phyloP scores from a whole-genome alignment of 2,888 invertebrate genomes.

The Proisotoma minuta region DNA sequence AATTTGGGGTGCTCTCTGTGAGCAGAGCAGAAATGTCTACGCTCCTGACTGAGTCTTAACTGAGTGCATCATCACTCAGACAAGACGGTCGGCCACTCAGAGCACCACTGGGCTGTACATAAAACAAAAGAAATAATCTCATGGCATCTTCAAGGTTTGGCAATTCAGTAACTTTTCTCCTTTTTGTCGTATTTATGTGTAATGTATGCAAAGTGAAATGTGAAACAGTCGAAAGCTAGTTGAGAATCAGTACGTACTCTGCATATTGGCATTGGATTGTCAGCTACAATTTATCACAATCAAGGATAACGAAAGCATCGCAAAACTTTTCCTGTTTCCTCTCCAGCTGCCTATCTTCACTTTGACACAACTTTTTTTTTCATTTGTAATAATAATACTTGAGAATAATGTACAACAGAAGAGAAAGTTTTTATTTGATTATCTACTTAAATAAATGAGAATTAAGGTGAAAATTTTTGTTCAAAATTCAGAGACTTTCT shows the following conservation, averaged over 20 bases:
- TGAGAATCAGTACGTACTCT: not conserved
- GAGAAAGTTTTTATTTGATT: too few relatives aligned
- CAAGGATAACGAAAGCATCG: slow-evolving; percentile 3
- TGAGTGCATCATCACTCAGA: too few relatives aligned
- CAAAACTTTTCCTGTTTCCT: not conserved
- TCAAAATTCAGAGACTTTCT: too few relatives aligned
- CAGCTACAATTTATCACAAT: slow-evolving; percentile 4
- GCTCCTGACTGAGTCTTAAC: too few relatives aligned
- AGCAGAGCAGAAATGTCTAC: too few relatives aligned
- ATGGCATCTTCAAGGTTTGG: not conserved
- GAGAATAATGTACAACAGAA: too few relatives aligned
- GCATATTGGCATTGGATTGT: slow-evolving; percentile 3
- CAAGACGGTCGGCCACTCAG: not conserved
- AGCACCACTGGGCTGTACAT: not conserved
- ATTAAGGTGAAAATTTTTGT: too few relatives aligned
- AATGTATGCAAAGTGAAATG: slow-evolving; percentile 2
- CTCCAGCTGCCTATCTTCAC: not conserved
- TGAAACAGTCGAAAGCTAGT: not conserved
- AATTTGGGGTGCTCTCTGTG: too few relatives aligned
- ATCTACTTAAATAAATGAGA: too few relatives aligned
- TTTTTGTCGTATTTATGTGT: not conserved
- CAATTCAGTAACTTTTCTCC: not conserved
- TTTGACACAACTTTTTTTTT: not conserved
- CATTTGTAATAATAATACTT: too few relatives aligned
- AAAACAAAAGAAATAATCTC: not conserved